These are phyloP conservation scores for Trididemnum clinides DNA, from an alignment of 23 tunicate genomes.

Conservation along the genomic window DNA sequence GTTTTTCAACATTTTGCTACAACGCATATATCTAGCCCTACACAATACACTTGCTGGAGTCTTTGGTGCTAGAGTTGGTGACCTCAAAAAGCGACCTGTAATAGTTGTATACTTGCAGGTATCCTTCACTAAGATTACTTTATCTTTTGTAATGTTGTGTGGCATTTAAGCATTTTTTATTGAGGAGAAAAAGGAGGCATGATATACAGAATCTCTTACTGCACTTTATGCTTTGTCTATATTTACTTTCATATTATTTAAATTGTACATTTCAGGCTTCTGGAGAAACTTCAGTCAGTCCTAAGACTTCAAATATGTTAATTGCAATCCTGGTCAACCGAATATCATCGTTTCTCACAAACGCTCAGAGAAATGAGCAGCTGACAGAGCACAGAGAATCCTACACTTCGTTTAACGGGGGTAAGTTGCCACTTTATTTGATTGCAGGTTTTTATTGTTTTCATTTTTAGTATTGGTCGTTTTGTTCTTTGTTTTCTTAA, in stretches of 20 bases:
- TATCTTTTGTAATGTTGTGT: no score
- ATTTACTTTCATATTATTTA: not conserved
- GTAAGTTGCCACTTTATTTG: no score
- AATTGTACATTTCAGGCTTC: not conserved
- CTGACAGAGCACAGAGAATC: not conserved
- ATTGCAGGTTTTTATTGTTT: no score
- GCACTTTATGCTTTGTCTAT: not conserved
- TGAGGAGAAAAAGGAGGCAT: no score
- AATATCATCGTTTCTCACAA: not conserved
- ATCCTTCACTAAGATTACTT: no score
- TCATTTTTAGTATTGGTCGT: no score
- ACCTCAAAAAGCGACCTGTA: no score
- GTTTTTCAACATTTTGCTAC: not conserved
- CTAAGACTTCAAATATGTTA: not conserved
- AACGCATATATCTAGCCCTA: not conserved
- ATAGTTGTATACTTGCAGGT: no score
- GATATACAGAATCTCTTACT: no score
- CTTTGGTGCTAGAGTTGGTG: no score
- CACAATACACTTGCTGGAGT: no score
- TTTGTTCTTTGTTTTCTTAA: not conserved
- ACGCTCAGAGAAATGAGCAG: slow-evolving; percentile 21
- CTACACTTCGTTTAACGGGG: not conserved
- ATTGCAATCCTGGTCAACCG: slow-evolving; percentile 10
- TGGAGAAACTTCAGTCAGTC: not conserved
- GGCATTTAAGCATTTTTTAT: no score